Percentiles rank a stretch among this genome's conserved stretches.
phyloP scores from a whole-genome alignment of 2,113 vertebrate species.

The Scomber colias region DNA sequence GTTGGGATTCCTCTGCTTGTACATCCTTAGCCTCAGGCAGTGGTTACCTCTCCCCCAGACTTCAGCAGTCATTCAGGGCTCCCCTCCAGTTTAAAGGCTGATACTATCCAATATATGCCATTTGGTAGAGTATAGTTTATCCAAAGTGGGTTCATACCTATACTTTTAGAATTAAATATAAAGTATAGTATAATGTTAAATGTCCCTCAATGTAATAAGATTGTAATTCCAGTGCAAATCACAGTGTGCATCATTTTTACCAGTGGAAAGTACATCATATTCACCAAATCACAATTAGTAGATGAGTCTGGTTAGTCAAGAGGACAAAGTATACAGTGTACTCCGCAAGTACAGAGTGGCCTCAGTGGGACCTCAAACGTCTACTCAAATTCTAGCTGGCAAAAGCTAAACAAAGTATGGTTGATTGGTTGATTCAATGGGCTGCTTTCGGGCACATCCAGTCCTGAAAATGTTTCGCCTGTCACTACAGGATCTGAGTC shows the following conservation, averaged over 20 bases:
- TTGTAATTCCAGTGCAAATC: not conserved
- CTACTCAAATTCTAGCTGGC: not conserved
- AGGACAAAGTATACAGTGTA: conserved; percentile 27
- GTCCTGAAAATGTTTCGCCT: no score
- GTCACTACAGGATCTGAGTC: no score
- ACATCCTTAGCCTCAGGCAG: conserved; percentile 79
- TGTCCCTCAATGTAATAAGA: not conserved
- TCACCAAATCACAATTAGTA: conserved; percentile 8
- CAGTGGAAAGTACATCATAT: not conserved
- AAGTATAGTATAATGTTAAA: not conserved
- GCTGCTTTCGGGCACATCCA: no score
- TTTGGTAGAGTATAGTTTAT: conserved; percentile 19
- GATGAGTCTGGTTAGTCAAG: not conserved
- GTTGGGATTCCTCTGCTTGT: conserved; percentile 72
- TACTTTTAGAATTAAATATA: not conserved
- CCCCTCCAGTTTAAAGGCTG: conserved; percentile 16
- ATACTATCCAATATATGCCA: conserved; percentile 13
- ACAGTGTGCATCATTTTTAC: not conserved
- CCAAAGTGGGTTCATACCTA: conserved; percentile 8
- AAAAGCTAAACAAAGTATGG: not conserved
- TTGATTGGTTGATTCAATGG: no score
- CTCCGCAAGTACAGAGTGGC: not conserved
- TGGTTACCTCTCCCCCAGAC: conserved; percentile 53
- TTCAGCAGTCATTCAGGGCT: conserved; percentile 5
- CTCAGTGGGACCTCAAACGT: not conserved